Evolutionary conservation across 30 jellyfish, hydroid and myxozoan genomes (phyloP).

Genomic region (Aurelia sp.): DNA sequence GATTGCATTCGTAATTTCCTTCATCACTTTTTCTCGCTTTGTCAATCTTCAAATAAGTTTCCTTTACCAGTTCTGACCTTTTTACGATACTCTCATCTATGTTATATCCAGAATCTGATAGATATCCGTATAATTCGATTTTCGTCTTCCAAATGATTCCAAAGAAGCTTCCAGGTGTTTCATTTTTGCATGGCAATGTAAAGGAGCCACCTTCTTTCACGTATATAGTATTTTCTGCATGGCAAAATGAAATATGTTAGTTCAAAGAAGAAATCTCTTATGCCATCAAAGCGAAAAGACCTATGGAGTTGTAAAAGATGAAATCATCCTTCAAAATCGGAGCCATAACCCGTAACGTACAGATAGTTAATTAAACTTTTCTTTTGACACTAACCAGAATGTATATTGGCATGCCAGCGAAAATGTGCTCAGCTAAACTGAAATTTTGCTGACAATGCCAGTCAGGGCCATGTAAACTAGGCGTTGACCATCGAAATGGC

Average conservation of each 20-base stretch:
- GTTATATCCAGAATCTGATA: conserved; percentile 20
- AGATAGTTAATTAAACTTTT: no score
- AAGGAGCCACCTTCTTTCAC: conserved; percentile 45
- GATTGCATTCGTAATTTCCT: conserved; percentile 69
- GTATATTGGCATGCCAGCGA: no score
- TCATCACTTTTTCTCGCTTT: conserved; percentile 28
- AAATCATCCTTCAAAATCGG: no score
- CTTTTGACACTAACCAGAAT: no score
- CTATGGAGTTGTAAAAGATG: no score
- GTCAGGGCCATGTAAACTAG: no score
- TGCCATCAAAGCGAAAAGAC: no score
- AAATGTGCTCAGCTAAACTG: no score
- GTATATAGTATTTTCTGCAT: conserved; percentile 43
- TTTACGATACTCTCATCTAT: conserved; percentile 2
- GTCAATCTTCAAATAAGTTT: conserved; percentile 45
- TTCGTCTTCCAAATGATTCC: conserved; percentile 59
- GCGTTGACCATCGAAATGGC: no score
- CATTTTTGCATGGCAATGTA: conserved; percentile 70
- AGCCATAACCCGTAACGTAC: no score
- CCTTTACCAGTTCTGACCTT: conserved; percentile 52
- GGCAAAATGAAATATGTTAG: background rate
- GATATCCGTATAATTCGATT: conserved; percentile 24
- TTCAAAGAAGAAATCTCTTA: background rate
- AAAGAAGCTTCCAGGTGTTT: conserved; percentile 69
- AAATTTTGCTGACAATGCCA: no score